Percentiles rank a stretch among this genome's conserved stretches.
Conservation (phyloP, 2,113 vertebrate genomes). For the Megaceryle maxima region DNA sequence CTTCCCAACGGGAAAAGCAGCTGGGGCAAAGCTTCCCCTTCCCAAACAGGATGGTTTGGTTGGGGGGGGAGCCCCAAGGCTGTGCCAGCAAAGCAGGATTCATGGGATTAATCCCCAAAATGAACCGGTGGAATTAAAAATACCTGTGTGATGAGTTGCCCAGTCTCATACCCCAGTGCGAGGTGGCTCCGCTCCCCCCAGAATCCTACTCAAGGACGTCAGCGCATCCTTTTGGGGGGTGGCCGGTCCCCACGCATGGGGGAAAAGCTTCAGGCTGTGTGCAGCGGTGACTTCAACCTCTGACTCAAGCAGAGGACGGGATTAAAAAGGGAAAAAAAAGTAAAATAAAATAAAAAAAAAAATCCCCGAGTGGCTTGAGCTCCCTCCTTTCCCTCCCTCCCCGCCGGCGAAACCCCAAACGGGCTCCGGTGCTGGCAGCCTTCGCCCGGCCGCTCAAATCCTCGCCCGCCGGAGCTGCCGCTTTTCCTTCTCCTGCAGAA, state of each 20-base stretch:
- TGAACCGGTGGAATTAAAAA: background rate
- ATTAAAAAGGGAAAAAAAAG: background rate
- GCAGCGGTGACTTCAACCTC: slow-evolving; percentile 11
- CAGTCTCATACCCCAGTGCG: background rate
- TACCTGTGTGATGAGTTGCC: slow-evolving; percentile 24
- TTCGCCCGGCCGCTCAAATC: background rate
- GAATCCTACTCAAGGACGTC: background rate
- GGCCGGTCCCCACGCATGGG: rapidly evolving
- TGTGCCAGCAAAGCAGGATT: background rate
- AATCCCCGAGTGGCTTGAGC: background rate
- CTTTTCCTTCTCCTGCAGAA: background rate
- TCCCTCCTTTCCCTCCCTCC: background rate
- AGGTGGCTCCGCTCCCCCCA: background rate
- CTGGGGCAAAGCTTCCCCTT: background rate
- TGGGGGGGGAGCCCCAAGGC: background rate
- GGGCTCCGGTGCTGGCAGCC: background rate
- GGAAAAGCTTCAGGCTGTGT: background rate
- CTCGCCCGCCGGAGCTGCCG: background rate
- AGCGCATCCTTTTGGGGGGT: background rate
- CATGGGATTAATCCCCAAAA: background rate
- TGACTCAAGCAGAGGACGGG: background rate
- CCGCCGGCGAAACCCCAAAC: background rate
- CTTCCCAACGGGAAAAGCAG: slow-evolving; percentile 37
- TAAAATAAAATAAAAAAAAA: background rate
- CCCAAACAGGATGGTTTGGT: background rate